Base-by-base conservation (phyloP, 1,140 invertebrate genomes). In the Plodia interpunctella region DNA sequence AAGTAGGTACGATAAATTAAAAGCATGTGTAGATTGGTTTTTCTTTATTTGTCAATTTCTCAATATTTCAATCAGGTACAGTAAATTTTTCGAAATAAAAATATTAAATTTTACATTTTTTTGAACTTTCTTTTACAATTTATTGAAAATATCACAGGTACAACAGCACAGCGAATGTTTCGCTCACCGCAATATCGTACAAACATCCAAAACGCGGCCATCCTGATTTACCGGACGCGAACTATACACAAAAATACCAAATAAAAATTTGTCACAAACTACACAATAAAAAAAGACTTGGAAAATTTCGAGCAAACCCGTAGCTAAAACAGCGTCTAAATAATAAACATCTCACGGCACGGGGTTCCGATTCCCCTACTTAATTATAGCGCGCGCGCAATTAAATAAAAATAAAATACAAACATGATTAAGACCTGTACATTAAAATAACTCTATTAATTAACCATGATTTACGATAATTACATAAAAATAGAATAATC, bases 41-140 rank as follows among this genome's bases (percentile, higher is more conserved):
- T 80, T 76, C 80, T 84, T 78, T 83, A 85, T 84, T 84, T 81
- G 73, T 84, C 20, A 83, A 83, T 84, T 84, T 80, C 67, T 72
- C 72, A 63, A 74, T 72, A 67, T 69, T 76, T 72, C 73, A 60
- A 59, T 71, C 68, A 63, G 64, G 67, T 75, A 88, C 83, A 76
- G 70, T 84, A 81, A 85, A 81, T 86, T 88, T 85, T 80, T 76
- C 66, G 71, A 58, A 64, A 68, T 70, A 75, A 73, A 76, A 69
- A 71, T 25, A 21, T 58, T 49, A 78, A 44, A 79, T 86, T 87
- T 80, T 82, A 71, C 78, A 72, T 84, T 84, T 86, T 87, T 87
- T 78, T 67, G 58, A 63, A 68, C 74, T 79, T 76, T 72, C 53
- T 66, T 35, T 53, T 6, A 19, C 55, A 54, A 51, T 62, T 44